Evolutionary conservation across 1,140 invertebrate species (phyloP).

Genomic region (Drosophila sechellia): DNA sequence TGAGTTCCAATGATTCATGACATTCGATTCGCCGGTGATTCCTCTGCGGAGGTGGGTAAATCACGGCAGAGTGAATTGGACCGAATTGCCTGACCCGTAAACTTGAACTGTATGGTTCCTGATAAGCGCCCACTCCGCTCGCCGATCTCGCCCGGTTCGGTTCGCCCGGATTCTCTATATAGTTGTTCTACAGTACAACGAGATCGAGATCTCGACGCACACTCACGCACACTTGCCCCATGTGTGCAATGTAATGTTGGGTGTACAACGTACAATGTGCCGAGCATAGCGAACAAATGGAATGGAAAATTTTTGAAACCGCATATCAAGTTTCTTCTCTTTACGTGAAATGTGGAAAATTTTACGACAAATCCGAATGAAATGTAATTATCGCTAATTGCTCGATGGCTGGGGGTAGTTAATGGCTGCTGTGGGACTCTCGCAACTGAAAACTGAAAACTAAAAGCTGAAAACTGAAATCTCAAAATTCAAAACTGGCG

Average conservation of each 20-base stretch:
- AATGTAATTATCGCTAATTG: conserved; percentile 73
- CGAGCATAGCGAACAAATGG: conserved; percentile 46
- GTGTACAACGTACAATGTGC: too few species aligned
- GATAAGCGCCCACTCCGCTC: conserved; percentile 17
- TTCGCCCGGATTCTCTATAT: conserved; percentile 11
- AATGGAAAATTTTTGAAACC: conserved; percentile 71
- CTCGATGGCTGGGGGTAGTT: conserved; percentile 2
- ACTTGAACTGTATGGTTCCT: conserved; percentile 47
- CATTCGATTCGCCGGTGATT: conserved; percentile 1
- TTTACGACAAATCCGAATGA: conserved; percentile 60
- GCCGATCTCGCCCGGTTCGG: not conserved
- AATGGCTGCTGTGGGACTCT: conserved; percentile 10
- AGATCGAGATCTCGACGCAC: conserved; percentile 42
- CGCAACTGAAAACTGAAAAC: conserved; percentile 18
- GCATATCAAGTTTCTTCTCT: conserved; percentile 51
- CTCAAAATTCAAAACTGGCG: conserved; percentile 1
- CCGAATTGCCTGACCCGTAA: conserved; percentile 30
- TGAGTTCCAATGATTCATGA: not conserved
- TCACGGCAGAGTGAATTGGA: conserved; percentile 3
- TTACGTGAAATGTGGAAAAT: conserved; percentile 66
- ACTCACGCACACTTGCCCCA: conserved; percentile 3
- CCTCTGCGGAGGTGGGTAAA: conserved; percentile 10
- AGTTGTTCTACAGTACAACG: conserved; percentile 24
- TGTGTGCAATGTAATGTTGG: conserved; percentile 13
- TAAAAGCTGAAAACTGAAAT: conserved; percentile 2